These are phyloP conservation scores for Leptopilina drosophilae DNA, from an alignment of 2,888 invertebrate genomes.

Conservation along the genomic window DNA sequence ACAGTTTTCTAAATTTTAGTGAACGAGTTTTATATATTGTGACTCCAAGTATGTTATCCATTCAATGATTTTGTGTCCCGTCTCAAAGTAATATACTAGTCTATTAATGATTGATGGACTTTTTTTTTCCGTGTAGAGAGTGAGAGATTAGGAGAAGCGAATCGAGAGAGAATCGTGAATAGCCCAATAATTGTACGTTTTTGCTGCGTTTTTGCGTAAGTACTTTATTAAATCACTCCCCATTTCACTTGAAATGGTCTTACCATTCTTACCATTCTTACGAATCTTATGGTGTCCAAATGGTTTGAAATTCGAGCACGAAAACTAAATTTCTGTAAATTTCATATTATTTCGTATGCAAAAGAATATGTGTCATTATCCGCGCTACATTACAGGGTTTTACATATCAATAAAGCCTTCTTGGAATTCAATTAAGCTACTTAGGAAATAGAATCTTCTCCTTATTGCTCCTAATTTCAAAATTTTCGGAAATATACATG, in stretches of 20 bases:
- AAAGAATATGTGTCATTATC: background rate
- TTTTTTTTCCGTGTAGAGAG: no score
- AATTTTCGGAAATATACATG: background rate
- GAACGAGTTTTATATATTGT: no score
- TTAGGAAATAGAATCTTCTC: background rate
- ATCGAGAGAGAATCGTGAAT: no score
- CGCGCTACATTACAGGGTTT: background rate
- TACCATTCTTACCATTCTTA: background rate
- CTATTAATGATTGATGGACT: no score
- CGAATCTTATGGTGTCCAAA: background rate
- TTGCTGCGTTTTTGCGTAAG: slow-evolving; percentile 29
- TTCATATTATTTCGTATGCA: slow-evolving; percentile 5
- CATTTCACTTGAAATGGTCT: slow-evolving; percentile 3
- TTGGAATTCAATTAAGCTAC: background rate
- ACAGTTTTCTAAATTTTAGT: no score
- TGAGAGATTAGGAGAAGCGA: no score
- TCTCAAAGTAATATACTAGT: no score
- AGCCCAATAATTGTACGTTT: slow-evolving; percentile 31
- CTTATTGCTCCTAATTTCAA: background rate
- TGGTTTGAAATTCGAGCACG: slow-evolving; percentile 1
- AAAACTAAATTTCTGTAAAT: background rate
- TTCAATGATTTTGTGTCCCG: no score
- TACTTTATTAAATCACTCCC: slow-evolving; percentile 34
- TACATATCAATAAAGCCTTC: background rate
- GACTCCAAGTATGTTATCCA: no score